phyloP scores from a whole-genome alignment of 2,888 invertebrate genomes.

The Perizoma affinitatum region DNA sequence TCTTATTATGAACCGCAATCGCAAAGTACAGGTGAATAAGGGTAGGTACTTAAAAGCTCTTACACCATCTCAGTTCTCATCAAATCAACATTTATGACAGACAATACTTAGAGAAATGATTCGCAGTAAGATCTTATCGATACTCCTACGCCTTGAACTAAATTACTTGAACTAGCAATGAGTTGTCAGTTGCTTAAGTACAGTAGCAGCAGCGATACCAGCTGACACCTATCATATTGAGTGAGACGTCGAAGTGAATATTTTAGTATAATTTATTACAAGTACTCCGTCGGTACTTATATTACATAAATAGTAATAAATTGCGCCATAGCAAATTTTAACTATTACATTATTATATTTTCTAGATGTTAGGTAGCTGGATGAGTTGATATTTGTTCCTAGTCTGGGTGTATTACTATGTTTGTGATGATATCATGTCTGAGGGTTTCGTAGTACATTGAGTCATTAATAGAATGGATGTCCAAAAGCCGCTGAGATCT shows the following conservation, averaged over 20 bases:
- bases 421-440: too few relatives aligned
- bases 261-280: conserved; percentile 1
- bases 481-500: conserved; percentile 19
- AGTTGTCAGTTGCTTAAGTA: conserved; percentile 38
- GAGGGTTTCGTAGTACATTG: not conserved
- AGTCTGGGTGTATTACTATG: too few relatives aligned
- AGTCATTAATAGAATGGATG: conserved; percentile 14
- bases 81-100: conserved; percentile 58
- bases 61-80: conserved; percentile 50
- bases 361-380: too few relatives aligned
- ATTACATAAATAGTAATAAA: too few relatives aligned
- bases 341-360: too few relatives aligned
- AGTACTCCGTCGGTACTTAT: too few relatives aligned
- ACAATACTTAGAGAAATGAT: conserved; percentile 56
- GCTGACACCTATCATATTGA: conserved; percentile 52
- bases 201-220: conserved; percentile 57
- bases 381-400: too few relatives aligned
- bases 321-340: too few relatives aligned
- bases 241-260: conserved; percentile 19
- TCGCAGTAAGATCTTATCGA: conserved; percentile 65
- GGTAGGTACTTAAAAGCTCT: conserved; percentile 48
- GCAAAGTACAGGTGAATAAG: conserved; percentile 50
- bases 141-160: conserved; percentile 57
- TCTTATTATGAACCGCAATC: conserved; percentile 37
- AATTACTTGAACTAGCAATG: conserved; percentile 44